Evolutionary conservation across 2,113 vertebrate species (phyloP).

Genomic region (Crotalus viridis): DNA sequence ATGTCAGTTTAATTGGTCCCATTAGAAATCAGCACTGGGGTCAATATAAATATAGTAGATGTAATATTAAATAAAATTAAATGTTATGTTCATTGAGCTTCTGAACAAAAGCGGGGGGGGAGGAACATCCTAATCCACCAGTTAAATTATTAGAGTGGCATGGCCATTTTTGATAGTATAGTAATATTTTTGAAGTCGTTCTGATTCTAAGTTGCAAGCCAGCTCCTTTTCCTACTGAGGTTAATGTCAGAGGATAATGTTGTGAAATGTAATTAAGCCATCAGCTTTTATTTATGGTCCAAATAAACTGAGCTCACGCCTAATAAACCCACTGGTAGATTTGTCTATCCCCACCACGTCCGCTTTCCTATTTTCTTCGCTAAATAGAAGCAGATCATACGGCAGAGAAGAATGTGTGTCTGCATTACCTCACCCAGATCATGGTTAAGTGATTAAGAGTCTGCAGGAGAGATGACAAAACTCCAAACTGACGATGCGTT

Average conservation of each 20-base stretch:
- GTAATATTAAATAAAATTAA: slow-evolving; percentile 47
- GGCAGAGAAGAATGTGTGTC: slow-evolving; percentile 34
- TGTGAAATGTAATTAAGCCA: slow-evolving; percentile 64
- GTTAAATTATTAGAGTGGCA: not conserved
- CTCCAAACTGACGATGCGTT: slow-evolving; percentile 55
- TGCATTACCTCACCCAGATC: slow-evolving; percentile 40
- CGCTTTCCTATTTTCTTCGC: slow-evolving; percentile 10
- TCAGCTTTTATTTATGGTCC: slow-evolving; percentile 63
- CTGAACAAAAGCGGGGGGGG: not conserved
- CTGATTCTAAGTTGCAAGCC: slow-evolving; percentile 60
- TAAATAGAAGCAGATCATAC: not conserved
- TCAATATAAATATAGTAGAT: slow-evolving; percentile 26
- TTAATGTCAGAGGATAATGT: slow-evolving; percentile 58
- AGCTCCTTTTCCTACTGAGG: slow-evolving; percentile 54
- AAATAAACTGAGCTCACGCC: slow-evolving; percentile 58
- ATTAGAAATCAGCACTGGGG: slow-evolving; percentile 51
- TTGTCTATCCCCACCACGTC: not conserved
- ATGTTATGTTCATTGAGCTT: not conserved
- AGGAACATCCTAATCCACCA: not conserved
- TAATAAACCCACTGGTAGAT: slow-evolving; percentile 42
- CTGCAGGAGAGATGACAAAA: slow-evolving; percentile 53
- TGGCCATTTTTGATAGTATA: not conserved
- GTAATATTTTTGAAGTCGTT: slow-evolving; percentile 57
- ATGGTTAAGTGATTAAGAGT: slow-evolving; percentile 47
- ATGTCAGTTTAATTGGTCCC: slow-evolving; percentile 31